Evolutionary conservation across 2,113 vertebrate species (phyloP).

Genomic region (Passer montanus): DNA sequence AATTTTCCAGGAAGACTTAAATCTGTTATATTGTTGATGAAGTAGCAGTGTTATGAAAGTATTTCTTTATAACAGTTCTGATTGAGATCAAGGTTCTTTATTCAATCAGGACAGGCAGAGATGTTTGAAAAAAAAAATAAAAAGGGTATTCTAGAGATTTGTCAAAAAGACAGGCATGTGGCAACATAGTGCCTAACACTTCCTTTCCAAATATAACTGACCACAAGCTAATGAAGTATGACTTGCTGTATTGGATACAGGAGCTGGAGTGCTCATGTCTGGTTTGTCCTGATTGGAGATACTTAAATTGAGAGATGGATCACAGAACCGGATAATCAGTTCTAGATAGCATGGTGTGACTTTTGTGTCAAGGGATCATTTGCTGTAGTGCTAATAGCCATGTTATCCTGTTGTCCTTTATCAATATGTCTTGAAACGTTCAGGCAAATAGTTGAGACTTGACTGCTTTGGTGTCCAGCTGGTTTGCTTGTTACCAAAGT

Average conservation of each 20-base stretch:
- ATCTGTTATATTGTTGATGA: neutral
- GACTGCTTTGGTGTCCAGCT: neutral
- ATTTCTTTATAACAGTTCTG: neutral
- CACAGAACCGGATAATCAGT: neutral
- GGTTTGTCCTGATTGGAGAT: neutral
- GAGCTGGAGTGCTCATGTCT: neutral
- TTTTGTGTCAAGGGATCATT: neutral
- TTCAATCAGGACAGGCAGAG: neutral
- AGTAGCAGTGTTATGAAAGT: neutral
- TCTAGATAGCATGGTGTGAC: neutral
- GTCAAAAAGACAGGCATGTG: neutral
- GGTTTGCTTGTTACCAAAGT: neutral
- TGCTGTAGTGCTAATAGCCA: neutral
- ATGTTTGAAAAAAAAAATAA: neutral
- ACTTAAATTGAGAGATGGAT: neutral
- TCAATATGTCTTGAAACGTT: neutral
- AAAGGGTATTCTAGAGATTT: neutral
- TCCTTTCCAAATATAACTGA: neutral
- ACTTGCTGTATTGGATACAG: neutral
- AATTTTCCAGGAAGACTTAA: neutral
- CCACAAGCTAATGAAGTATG: neutral
- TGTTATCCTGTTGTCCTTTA: neutral
- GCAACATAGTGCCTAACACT: neutral
- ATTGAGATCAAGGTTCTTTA: neutral
- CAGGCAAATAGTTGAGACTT: neutral